A percentile compares a stretch with the other conserved stretches of the same genome.
Evolutionary conservation across 2,113 vertebrate species (phyloP).

Genomic region (Nestor notabilis): DNA sequence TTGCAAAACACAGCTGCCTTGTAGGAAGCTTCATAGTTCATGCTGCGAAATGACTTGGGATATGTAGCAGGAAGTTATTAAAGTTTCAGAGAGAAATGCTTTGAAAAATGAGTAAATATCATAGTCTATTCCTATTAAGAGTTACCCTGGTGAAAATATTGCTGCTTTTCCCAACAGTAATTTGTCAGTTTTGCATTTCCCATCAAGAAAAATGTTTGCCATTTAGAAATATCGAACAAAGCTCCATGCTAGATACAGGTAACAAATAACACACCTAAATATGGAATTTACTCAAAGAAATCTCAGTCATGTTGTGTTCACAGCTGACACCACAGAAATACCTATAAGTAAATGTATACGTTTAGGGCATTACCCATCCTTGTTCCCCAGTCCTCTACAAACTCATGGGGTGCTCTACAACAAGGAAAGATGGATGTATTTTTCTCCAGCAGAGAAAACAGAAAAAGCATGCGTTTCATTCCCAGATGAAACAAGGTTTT

Average conservation of each 20-base stretch:
- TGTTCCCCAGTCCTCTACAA: not conserved
- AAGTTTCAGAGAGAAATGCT: not conserved
- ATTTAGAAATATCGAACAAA: not conserved
- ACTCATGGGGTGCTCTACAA: not conserved
- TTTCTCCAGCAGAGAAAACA: not conserved
- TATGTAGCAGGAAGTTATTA: not conserved
- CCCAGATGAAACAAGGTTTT: not conserved
- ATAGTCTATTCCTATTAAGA: constrained; percentile 15
- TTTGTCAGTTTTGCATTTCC: constrained; percentile 7
- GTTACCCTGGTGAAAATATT: not conserved
- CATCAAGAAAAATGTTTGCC: not conserved
- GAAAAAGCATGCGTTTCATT: not conserved
- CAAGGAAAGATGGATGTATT: not conserved
- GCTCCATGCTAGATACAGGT: not conserved
- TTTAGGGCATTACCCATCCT: not conserved
- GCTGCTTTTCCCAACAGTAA: not conserved
- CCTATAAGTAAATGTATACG: not conserved
- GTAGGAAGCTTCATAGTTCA: not conserved
- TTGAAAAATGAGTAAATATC: constrained; percentile 1
- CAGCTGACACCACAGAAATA: not conserved
- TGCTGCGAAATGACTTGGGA: not conserved
- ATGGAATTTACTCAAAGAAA: not conserved
- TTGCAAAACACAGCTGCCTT: not conserved
- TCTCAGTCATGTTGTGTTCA: not conserved
- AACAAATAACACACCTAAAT: not conserved